Evolutionary conservation across 2,888 invertebrate genomes (phyloP).

Genomic region (Schizaphis graminum): DNA sequence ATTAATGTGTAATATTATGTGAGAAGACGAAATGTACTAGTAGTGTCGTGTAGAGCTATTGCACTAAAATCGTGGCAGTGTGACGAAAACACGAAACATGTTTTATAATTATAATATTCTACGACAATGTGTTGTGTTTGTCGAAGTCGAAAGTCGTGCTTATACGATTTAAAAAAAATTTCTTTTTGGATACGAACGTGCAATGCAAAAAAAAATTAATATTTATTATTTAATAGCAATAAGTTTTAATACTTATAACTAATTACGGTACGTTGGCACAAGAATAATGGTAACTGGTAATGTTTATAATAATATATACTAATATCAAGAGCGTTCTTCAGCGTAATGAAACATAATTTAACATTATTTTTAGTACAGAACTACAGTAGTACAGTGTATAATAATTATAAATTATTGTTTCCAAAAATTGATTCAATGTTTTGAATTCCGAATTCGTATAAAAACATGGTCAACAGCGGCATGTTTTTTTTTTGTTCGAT

Average conservation of each 20-base stretch:
- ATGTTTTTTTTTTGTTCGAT: conserved; percentile 54
- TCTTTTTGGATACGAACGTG: background rate
- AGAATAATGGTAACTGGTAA: background rate
- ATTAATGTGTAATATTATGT: background rate
- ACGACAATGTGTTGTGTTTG: background rate
- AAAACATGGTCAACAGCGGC: background rate
- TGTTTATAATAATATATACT: background rate
- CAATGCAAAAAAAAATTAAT: background rate
- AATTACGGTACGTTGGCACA: background rate
- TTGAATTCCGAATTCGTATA: conserved; percentile 45
- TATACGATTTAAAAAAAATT: background rate
- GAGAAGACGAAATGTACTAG: background rate
- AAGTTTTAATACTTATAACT: background rate
- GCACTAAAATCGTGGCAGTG: background rate
- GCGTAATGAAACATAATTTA: background rate
- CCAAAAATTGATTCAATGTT: conserved; percentile 2
- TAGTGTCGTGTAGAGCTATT: background rate
- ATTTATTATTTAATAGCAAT: background rate
- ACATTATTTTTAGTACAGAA: background rate
- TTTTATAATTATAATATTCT: background rate
- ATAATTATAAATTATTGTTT: background rate
- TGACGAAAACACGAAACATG: background rate
- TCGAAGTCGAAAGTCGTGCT: background rate
- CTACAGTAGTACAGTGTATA: background rate
- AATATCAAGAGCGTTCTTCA: background rate